A percentile compares a stretch with the other conserved stretches of the same genome.
Evolutionary conservation across 1,140 invertebrate genomes (phyloP).

Genomic region (Trigoniulus corallinus): DNA sequence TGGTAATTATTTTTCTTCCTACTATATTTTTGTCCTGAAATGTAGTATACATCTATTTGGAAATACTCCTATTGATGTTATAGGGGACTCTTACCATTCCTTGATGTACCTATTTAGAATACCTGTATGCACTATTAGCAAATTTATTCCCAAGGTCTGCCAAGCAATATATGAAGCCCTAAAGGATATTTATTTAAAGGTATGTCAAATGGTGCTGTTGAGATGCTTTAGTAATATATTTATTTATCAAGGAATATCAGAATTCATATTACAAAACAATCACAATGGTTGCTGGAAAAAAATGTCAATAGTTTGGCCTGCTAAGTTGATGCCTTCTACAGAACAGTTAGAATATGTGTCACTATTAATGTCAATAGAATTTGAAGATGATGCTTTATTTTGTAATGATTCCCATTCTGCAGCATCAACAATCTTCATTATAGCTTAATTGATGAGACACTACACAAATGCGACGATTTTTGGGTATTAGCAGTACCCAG

Average conservation of each 20-base stretch:
- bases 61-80: not conserved
- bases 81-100: not conserved
- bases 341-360: not conserved
- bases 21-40: not conserved
- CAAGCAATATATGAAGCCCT: not conserved
- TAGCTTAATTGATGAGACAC: too few species aligned
- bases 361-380: too few species aligned
- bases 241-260: not conserved
- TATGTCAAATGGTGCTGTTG: not conserved
- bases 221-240: not conserved
- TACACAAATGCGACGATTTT: too few species aligned
- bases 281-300: not conserved
- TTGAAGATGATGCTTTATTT: too few species aligned
- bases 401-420: too few species aligned
- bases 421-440: too few species aligned
- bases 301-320: not conserved
- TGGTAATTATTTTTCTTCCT: not conserved
- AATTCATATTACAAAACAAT: not conserved
- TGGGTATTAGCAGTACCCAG: too few species aligned
- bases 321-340: not conserved
- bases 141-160: not conserved
- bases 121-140: not conserved
- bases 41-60: not conserved
- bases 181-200: not conserved
- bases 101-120: not conserved